Conservation (phyloP, 2,113 vertebrate genomes). For the Delphinapterus leucas region DNA sequence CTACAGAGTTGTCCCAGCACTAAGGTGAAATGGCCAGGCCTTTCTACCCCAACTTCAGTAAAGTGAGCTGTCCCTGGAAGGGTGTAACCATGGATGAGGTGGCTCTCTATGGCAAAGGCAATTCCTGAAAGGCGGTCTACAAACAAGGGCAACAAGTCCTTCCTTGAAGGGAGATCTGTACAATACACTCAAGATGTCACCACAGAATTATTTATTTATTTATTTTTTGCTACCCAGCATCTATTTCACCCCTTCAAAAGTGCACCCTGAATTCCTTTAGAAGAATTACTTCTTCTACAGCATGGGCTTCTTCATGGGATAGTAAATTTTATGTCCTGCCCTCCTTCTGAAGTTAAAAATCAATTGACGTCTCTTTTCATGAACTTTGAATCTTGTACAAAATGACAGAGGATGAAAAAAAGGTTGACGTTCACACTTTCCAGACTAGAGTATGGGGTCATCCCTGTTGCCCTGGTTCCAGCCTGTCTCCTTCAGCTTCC, state of each 20-base stretch:
- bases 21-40: not conserved
- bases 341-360: not conserved
- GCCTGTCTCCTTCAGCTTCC: not conserved
- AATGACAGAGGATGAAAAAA: not conserved
- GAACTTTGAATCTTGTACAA: not conserved
- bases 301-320: not conserved
- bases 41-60: not conserved
- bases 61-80: not conserved
- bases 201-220: not conserved
- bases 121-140: not conserved
- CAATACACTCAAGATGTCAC: not conserved
- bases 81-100: not conserved
- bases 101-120: not conserved
- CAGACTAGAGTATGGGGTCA: not conserved
- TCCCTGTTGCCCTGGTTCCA: not conserved
- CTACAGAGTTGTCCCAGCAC: not conserved
- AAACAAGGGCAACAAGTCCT: not conserved
- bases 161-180: not conserved
- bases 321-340: not conserved
- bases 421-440: not conserved
- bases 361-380: not conserved
- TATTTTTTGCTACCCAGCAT: not conserved
- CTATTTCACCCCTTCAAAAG: not conserved
- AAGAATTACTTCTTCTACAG: not conserved
- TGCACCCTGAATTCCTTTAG: not conserved